Conservation (phyloP, 2,113 vertebrate species). For the Scopus umbretta region DNA sequence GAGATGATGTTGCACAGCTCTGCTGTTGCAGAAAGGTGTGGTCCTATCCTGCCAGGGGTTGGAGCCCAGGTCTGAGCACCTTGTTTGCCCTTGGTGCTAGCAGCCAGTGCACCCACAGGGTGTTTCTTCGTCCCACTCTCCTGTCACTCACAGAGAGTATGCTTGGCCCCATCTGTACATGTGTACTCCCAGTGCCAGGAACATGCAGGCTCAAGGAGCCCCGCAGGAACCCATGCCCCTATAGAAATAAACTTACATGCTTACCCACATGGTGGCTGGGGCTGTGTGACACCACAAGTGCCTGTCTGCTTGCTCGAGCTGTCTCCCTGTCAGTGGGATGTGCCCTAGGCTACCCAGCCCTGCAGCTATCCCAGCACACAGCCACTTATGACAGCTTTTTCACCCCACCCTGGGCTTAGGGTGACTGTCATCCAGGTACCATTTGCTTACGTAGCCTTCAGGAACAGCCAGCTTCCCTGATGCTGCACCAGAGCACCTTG, state of each 20-base stretch:
- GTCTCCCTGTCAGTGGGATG: rapidly evolving
- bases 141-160: background rate
- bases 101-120: background rate
- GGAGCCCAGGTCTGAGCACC: background rate
- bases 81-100: too few species aligned
- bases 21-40: background rate
- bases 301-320: rapidly evolving
- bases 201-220: background rate
- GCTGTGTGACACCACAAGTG: background rate
- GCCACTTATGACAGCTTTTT: background rate
- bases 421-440: background rate
- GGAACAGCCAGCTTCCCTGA: background rate
- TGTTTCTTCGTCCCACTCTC: background rate
- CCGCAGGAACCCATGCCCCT: background rate
- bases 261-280: background rate
- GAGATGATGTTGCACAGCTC: background rate
- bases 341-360: background rate
- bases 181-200: background rate
- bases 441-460: background rate
- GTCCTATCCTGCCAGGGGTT: background rate
- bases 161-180: background rate
- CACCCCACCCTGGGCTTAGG: background rate
- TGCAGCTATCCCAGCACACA: background rate
- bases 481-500: background rate
- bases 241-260: background rate